These are phyloP conservation scores for Xestobium rufovillosum DNA, from an alignment of 2,888 invertebrate species.

Conservation along the genomic window DNA sequence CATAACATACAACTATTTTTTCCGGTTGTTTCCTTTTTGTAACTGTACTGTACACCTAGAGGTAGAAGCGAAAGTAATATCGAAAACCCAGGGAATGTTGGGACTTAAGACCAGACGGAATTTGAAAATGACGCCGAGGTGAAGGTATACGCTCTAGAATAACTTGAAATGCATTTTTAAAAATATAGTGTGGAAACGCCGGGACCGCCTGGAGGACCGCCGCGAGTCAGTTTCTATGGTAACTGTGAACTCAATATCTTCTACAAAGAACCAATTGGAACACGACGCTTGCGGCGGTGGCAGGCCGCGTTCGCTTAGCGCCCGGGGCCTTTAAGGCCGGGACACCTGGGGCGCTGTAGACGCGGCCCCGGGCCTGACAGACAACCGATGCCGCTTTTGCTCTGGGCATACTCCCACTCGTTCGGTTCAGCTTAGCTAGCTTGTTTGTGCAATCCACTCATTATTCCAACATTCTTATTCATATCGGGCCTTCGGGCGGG, in stretches of 20 bases:
- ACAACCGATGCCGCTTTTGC: slow-evolving; percentile 33
- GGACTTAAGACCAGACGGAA: too few species aligned
- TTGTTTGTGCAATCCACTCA: slow-evolving; percentile 27
- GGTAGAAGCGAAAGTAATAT: too few species aligned
- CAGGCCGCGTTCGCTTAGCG: slow-evolving; percentile 29
- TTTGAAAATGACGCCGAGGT: too few species aligned
- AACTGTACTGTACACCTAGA: too few species aligned
- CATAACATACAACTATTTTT: too few species aligned
- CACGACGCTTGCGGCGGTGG: slow-evolving; percentile 21
- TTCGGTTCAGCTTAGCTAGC: slow-evolving; percentile 21
- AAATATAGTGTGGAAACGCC: too few species aligned
- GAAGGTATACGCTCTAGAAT: too few species aligned
- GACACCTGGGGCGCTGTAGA: slow-evolving; percentile 33
- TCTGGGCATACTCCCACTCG: slow-evolving; percentile 22
- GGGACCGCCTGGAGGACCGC: too few species aligned
- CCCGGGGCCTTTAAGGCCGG: slow-evolving; percentile 28
- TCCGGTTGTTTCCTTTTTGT: too few species aligned
- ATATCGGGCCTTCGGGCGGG: slow-evolving; percentile 22
- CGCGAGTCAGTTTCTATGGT: slow-evolving; percentile 33
- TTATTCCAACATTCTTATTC: slow-evolving; percentile 29
- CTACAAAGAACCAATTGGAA: slow-evolving; percentile 37
- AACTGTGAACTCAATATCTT: slow-evolving; percentile 38
- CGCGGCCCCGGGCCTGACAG: slow-evolving; percentile 26
- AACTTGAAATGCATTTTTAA: too few species aligned
- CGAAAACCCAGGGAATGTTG: too few species aligned